A percentile compares a stretch with the other conserved stretches of the same genome.
Evolutionary conservation across 2,113 vertebrate genomes (phyloP).

Genomic region (Lophotis ruficrista): DNA sequence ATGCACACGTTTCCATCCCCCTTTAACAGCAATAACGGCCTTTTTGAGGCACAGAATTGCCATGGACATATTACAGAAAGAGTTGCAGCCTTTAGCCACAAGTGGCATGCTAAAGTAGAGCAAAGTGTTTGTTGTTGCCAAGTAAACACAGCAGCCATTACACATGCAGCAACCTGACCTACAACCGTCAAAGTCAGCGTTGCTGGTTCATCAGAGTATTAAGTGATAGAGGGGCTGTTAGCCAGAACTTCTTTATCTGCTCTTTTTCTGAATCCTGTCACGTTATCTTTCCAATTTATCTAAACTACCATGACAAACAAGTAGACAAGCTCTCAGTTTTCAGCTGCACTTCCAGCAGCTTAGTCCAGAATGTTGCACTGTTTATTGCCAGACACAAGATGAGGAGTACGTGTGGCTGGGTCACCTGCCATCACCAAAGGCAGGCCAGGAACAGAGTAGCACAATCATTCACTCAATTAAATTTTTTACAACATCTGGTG

Average conservation of each 20-base stretch:
- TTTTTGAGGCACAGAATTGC: not conserved
- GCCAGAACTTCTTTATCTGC: constrained; percentile 34
- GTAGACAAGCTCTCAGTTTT: constrained; percentile 9
- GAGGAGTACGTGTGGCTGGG: not conserved
- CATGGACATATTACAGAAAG: not conserved
- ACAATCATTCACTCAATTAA: not conserved
- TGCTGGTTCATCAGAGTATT: not conserved
- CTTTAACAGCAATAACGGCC: not conserved
- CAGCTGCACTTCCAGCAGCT: not conserved
- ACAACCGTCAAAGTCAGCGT: not conserved
- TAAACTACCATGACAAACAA: constrained; percentile 39
- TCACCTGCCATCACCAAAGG: not conserved
- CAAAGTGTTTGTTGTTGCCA: constrained; percentile 11
- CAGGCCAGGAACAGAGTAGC: not conserved
- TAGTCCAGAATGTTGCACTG: not conserved
- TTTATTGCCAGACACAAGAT: not conserved
- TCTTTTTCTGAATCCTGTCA: not conserved
- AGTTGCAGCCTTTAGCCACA: not conserved
- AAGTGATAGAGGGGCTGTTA: not conserved
- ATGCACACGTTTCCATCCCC: not conserved
- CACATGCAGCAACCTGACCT: constrained; percentile 31
- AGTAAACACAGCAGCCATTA: constrained; percentile 39
- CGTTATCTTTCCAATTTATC: constrained; percentile 42
- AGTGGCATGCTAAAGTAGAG: not conserved
- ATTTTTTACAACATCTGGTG: not conserved